Percentiles rank a stretch among this genome's conserved stretches.
phyloP scores from a whole-genome alignment of 2,797 vertebrate genomes.

The Scolopax rusticola region DNA sequence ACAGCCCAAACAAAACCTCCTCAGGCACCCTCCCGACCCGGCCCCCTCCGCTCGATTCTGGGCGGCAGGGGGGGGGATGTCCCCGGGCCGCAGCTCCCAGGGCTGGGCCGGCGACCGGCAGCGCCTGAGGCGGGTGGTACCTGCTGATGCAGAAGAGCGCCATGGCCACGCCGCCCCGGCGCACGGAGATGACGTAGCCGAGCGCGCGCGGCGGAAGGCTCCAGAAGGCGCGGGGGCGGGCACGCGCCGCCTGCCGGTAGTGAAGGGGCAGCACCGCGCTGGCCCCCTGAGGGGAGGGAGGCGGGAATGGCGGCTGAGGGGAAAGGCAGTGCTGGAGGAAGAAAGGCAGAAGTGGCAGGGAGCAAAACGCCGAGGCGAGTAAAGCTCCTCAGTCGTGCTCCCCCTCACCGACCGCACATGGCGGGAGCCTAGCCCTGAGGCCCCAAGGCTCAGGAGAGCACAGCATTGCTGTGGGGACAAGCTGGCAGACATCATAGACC shows the following conservation, averaged over 20 bases:
- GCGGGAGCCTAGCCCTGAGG: rapidly evolving
- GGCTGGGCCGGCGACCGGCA: neutral
- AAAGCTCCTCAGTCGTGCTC: rapidly evolving
- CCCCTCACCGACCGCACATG: rapidly evolving
- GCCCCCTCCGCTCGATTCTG: neutral
- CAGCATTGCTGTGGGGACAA: rapidly evolving
- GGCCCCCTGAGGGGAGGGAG: rapidly evolving
- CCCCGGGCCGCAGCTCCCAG: neutral
- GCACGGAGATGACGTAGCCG: neutral
- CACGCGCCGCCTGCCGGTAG: neutral
- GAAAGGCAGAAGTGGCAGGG: neutral
- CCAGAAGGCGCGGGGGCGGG: rapidly evolving
- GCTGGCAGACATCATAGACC: rapidly evolving
- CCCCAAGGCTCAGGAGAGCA: neutral
- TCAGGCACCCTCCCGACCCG: neutral
- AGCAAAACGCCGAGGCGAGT: neutral
- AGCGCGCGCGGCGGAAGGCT: rapidly evolving
- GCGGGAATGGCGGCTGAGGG: neutral
- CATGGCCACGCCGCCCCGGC: neutral
- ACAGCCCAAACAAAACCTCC: neutral
- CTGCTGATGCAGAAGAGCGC: slow-evolving; percentile 39
- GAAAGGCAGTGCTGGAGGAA: no score
- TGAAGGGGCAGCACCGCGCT: rapidly evolving
- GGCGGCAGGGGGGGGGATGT: neutral
- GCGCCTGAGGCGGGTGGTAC: neutral